Evolutionary conservation across 92 coral and sea anemone species (phyloP).

Genomic region (Porites cylindrica): DNA sequence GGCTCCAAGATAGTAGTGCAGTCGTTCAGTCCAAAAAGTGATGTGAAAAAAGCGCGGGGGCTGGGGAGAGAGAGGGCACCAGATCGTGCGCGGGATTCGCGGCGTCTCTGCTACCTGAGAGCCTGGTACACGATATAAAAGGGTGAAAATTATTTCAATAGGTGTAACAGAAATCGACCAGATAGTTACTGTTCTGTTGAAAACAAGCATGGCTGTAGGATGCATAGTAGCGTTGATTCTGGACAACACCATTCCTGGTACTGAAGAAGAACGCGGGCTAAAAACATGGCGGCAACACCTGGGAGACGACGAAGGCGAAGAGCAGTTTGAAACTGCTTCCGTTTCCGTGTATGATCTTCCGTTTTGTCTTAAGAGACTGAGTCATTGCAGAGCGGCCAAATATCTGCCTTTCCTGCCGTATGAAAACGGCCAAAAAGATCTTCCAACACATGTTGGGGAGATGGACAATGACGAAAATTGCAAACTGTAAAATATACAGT

Average conservation of each 20-base stretch:
- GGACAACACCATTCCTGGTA: constrained; percentile 96
- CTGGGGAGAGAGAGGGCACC: no score
- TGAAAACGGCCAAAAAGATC: constrained; percentile 6
- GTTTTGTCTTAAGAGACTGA: constrained; percentile 76
- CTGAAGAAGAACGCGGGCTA: constrained; percentile 90
- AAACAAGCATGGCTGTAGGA: constrained; percentile 91
- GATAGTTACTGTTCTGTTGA: constrained; percentile 77
- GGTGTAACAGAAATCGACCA: constrained; percentile 80
- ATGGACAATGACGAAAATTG: not conserved
- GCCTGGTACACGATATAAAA: constrained; percentile 74
- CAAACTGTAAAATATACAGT: not conserved
- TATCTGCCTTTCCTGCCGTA: constrained; percentile 79
- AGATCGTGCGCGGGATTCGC: no score
- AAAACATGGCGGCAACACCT: constrained; percentile 79
- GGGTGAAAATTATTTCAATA: not conserved
- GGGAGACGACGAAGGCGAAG: constrained; percentile 45
- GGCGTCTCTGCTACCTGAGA: constrained; percentile 65
- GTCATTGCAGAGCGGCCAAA: constrained; percentile 60
- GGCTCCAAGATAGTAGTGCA: no score
- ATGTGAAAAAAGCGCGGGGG: no score
- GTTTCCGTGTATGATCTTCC: constrained; percentile 80
- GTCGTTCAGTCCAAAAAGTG: no score
- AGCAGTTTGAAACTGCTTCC: constrained; percentile 62
- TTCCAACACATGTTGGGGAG: not conserved
- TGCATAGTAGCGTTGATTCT: constrained; percentile 84